phyloP scores from a whole-genome alignment of 2,888 invertebrate genomes.

The Ophion costatus region DNA sequence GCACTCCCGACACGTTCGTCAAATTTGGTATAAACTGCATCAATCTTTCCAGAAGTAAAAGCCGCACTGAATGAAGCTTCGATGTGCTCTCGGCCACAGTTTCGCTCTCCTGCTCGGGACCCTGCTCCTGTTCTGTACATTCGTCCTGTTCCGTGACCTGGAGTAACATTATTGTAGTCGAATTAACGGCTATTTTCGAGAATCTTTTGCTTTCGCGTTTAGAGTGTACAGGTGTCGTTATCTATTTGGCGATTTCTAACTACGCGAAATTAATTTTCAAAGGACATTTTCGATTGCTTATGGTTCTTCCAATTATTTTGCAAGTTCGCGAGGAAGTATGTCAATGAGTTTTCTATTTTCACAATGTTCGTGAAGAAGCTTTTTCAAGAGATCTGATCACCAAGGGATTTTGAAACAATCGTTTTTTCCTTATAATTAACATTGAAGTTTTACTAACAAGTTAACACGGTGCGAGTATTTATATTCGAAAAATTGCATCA shows the following conservation, averaged over 20 bases:
- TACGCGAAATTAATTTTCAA: no score
- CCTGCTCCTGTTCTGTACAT: slow-evolving; percentile 77
- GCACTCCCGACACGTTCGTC: slow-evolving; percentile 91
- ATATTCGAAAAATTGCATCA: no score
- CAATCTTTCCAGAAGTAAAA: slow-evolving; percentile 90
- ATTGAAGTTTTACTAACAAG: no score
- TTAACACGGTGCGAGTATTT: no score
- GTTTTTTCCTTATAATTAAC: no score
- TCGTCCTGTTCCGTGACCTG: slow-evolving; percentile 77
- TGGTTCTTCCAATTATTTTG: no score
- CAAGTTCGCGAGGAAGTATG: no score
- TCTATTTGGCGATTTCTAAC: not conserved
- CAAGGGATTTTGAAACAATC: no score
- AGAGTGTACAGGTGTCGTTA: not conserved
- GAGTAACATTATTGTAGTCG: not conserved
- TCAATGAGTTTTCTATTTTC: no score
- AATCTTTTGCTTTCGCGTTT: not conserved
- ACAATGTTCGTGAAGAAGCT: no score
- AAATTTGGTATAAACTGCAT: slow-evolving; percentile 91
- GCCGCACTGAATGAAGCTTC: slow-evolving; percentile 88
- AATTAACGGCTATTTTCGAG: not conserved
- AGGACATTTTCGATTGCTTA: no score
- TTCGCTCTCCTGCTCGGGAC: slow-evolving; percentile 81
- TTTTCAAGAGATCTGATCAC: no score
- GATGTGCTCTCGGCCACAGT: slow-evolving; percentile 82